Evolutionary conservation across 2,888 invertebrate species (phyloP).

Genomic region (Latrodectus elegans): DNA sequence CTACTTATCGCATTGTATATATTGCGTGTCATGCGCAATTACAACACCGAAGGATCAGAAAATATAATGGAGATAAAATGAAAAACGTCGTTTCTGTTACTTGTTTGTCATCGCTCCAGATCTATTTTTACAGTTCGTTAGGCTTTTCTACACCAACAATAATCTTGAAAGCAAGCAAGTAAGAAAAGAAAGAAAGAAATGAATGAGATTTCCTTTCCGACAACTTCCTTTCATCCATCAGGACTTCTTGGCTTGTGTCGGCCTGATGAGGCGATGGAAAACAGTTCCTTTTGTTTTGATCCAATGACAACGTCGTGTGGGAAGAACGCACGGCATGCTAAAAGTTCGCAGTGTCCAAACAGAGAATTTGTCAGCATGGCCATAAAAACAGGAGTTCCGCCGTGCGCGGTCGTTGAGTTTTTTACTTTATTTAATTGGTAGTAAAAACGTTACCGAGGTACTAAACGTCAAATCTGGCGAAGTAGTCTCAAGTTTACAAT

Average conservation of each 20-base stretch:
- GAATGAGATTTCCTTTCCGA: not conserved
- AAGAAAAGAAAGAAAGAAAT: not conserved
- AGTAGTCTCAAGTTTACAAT: not conserved
- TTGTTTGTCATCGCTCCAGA: conserved; percentile 1
- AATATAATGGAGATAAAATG: too few relatives aligned
- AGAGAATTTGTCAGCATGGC: not conserved
- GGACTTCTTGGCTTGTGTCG: not conserved
- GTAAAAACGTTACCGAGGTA: not conserved
- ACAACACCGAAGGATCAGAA: too few relatives aligned
- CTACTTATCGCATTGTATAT: too few relatives aligned
- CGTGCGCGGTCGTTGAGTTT: not conserved
- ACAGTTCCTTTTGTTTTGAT: not conserved
- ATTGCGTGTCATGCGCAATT: too few relatives aligned
- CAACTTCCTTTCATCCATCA: conserved; percentile 1
- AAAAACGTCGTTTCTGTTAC: not conserved
- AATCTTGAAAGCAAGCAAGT: not conserved
- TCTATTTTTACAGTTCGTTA: conserved; percentile 7
- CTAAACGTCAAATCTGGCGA: not conserved
- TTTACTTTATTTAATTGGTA: conserved; percentile 3
- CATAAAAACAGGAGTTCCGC: not conserved
- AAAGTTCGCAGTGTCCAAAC: not conserved
- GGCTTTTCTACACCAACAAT: not conserved
- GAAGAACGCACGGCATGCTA: not conserved
- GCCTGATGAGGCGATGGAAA: not conserved
- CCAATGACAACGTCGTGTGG: not conserved